Evolutionary conservation across 2,113 vertebrate species (phyloP), one percentile per base, ranked within the genome.

Genomic region (Myanophis thanlyinensis): DNA sequence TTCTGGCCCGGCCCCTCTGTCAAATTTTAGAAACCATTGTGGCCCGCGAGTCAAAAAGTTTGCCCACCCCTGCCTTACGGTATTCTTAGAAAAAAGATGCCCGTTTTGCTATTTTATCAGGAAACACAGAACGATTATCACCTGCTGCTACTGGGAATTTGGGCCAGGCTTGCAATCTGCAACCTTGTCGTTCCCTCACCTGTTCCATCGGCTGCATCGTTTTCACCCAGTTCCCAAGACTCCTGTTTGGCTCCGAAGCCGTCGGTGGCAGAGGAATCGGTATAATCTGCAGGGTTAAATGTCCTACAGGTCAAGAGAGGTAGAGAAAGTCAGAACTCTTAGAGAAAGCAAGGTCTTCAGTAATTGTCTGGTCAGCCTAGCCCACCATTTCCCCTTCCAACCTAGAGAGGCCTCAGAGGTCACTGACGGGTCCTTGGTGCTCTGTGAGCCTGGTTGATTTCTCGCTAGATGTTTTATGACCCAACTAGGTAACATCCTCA

Each of bases 271-370:
- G 98, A 96, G 95, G 98, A 97, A 91, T 98, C 98, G 46, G 87
- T 97, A 97, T 98, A 99, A 94, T 99, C 99, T 93, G 98, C 98
- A 96, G 99, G 98, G 96, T 99, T 99, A 97, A 99, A 99, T 49
- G 98, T 99, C 95, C 99, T 99, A 95, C 53, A 93, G 94, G 96
- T 91, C 96, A 73, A 94, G 94, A 97, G 95, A 96, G 95, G 95
- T 40, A 6, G 94, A 87, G 96, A 85, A 96, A 93, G 92, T 96
- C 95, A 97, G 94, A 88, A 96, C 96, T 56, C 95, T 89, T 13
- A 96, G 27, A 96, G 47, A 52, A 92, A 94, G 94, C 1, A 56
- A 48, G 93, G 87, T n/a, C 18, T 54, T 73, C 11, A 51, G 11
- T 30, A 92, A 35, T 15, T 88, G 35, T 48, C 51, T 86, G 8